Evolutionary conservation across 2,888 invertebrate species (phyloP).

Genomic region (Dastarcus helophoroides): DNA sequence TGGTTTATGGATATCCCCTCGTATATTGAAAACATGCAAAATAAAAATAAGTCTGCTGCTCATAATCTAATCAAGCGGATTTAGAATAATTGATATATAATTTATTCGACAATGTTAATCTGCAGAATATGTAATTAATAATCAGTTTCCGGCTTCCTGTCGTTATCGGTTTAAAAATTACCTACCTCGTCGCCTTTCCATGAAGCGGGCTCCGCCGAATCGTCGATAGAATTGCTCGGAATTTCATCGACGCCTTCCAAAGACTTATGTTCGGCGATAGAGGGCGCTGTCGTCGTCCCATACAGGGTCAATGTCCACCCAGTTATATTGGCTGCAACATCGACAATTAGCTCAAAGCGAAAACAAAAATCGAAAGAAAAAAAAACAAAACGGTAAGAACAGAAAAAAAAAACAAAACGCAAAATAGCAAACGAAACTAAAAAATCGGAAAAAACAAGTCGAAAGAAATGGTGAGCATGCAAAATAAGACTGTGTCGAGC

Average conservation of each 20-base stretch:
- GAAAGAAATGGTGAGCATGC: too few relatives aligned
- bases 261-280: conserved; percentile 21
- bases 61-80: too few relatives aligned
- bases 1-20: too few relatives aligned
- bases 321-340: conserved; percentile 45
- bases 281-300: conserved; percentile 54
- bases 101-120: too few relatives aligned
- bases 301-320: conserved; percentile 77
- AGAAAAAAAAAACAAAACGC: conserved; percentile 6
- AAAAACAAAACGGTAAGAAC: conserved; percentile 1
- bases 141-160: not conserved
- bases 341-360: too few relatives aligned
- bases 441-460: too few relatives aligned
- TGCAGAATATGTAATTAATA: conserved; percentile 1
- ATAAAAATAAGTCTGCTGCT: too few relatives aligned
- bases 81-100: too few relatives aligned
- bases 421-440: too few relatives aligned
- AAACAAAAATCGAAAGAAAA: conserved; percentile 8
- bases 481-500: too few relatives aligned
- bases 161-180: conserved; percentile 11
- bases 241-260: conserved; percentile 35
- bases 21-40: too few relatives aligned
- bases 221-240: conserved; percentile 41
- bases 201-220: conserved; percentile 39
- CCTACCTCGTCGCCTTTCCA: conserved; percentile 55